Base-by-base conservation (phyloP, 2,888 invertebrate species). In the Cryptophagus acutangulus region DNA sequence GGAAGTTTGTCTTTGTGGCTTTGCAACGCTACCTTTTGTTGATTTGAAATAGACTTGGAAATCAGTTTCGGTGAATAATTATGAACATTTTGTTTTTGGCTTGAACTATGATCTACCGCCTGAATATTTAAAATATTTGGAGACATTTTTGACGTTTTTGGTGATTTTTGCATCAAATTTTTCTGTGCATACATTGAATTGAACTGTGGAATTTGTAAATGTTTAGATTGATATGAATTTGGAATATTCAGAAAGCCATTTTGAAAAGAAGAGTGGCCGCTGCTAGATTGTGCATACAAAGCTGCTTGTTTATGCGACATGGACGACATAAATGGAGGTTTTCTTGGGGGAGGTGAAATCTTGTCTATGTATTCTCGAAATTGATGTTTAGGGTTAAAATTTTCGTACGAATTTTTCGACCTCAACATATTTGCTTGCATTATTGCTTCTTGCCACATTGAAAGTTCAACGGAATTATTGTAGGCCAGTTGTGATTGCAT, bases 381-480 rank as follows among this genome's bases (percentile, higher is more conserved):
- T 14, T 46, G 25, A 33, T 43, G 48, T 40, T 54, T 59, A 35
- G 45, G 43, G 38, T 54, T 57, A 15, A 57, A 48, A 35, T 51
- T 51, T 29, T 66, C 65, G 31, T 59, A 57, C 10, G 57, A 56
- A 36, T 52, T 55, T 44, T 65, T 66, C 37, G 58, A 59, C 35
- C 63, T 52, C 17, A 65, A 41, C 43, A 65, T 47, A 41, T 58
- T 63, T 6, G 64, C 61, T 49, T 67, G 67, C 41, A 76, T 70
- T 70, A 82, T 73, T 2, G 78, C 77, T 61, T 84, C 82, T 56
- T 84, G 83, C 82, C 84, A 83, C 73, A 83, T 74, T 0, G 79
- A 78, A 51, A 78, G 67, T 52, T 79, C 78, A 52, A 79, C 62
- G 14, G 75, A 72, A 51, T 72, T 76, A 10, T 72, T 72, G 58